These are phyloP conservation scores for Ctenosaura bakeri DNA, from an alignment of 2,797 vertebrate genomes.

Conservation along the genomic window DNA sequence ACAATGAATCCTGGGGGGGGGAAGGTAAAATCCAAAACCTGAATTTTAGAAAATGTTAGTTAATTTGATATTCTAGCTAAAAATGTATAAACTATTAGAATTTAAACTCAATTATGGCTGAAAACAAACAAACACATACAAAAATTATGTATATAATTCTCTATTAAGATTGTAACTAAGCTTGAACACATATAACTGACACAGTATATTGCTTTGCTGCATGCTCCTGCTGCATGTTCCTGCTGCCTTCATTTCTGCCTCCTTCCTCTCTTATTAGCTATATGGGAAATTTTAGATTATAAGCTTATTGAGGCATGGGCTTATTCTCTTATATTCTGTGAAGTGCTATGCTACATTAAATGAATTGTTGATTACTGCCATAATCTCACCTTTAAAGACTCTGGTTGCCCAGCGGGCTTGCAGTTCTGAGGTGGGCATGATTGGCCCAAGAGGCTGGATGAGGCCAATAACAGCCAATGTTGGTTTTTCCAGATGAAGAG, in stretches of 20 bases:
- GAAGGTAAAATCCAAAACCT: too few relatives aligned
- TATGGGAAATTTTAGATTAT: neutral
- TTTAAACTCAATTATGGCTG: too few relatives aligned
- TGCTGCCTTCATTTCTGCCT: neutral
- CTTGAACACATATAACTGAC: neutral
- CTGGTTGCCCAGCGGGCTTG: conserved; percentile 85
- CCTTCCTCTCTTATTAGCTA: neutral
- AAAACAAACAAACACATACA: too few relatives aligned
- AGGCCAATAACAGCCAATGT: conserved; percentile 84
- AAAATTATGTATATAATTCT: too few relatives aligned
- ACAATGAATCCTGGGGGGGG: too few relatives aligned
- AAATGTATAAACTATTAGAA: too few relatives aligned
- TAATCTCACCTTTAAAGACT: conserved; percentile 83
- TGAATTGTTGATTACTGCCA: neutral
- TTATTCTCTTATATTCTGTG: neutral
- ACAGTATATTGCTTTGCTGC: neutral
- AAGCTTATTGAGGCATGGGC: neutral
- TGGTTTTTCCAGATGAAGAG: conserved; percentile 74
- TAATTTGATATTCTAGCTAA: too few relatives aligned
- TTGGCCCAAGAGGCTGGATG: conserved; percentile 77
- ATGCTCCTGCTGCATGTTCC: too few relatives aligned
- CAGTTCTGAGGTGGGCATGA: conserved; percentile 82
- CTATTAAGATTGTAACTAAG: neutral
- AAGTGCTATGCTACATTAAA: too few relatives aligned
- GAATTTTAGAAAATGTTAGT: too few relatives aligned